Conservation (phyloP, 2,113 vertebrate species). For the Odontophorus gujanensis region DNA sequence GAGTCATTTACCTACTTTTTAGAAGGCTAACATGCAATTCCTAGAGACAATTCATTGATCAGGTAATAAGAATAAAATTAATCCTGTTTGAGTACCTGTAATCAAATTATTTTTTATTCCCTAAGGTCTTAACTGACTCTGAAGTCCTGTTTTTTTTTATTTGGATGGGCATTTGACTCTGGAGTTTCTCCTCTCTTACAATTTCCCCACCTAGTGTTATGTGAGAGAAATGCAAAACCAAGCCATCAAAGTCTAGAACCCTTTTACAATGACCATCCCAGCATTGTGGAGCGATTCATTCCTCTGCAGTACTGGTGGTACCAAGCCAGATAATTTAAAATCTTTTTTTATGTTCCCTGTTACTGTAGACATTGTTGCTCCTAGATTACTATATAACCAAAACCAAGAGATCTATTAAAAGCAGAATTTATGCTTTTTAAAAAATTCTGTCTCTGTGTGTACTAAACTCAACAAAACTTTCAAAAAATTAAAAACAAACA, state of each 20-base stretch:
- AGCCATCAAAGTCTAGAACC: neutral
- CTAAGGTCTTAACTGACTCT: constrained; percentile 63
- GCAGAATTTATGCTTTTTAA: neutral
- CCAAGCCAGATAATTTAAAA: neutral
- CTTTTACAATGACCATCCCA: constrained; percentile 29
- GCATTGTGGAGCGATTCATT: constrained; percentile 11
- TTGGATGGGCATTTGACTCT: constrained; percentile 32
- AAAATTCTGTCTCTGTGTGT: neutral
- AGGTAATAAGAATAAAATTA: constrained; percentile 80
- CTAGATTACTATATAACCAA: fast-evolving
- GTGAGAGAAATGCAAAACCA: neutral
- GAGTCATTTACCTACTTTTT: constrained; percentile 76
- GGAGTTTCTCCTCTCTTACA: neutral
- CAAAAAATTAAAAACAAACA: neutral
- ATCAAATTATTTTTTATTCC: constrained; percentile 79
- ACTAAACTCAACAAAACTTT: neutral
- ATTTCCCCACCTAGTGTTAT: neutral
- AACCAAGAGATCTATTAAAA: neutral
- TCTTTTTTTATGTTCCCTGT: neutral
- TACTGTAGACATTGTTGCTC: neutral
- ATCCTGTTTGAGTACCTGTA: constrained; percentile 76
- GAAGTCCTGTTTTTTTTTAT: constrained; percentile 49
- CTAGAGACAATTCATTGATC: constrained; percentile 59
- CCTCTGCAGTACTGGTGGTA: constrained; percentile 18
- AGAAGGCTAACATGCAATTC: constrained; percentile 70